Conservation (phyloP, 2,797 vertebrate genomes). For the Sylvilagus floridanus region DNA sequence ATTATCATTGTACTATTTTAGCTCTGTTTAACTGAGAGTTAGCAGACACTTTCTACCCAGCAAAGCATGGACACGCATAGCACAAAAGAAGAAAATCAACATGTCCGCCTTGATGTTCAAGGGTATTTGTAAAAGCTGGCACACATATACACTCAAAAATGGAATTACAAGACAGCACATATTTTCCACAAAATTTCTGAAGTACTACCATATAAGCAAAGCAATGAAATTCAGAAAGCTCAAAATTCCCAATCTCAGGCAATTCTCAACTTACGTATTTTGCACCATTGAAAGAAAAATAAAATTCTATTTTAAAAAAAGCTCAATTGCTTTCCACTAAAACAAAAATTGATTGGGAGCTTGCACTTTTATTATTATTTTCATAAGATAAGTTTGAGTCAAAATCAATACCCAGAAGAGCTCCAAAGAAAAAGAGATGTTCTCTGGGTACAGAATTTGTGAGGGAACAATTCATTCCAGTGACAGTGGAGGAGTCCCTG, state of each 20-base stretch:
- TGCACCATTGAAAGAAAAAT: background rate
- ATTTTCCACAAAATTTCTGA: too few species aligned
- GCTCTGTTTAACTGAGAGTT: background rate
- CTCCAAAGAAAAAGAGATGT: conserved; percentile 60
- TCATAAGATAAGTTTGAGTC: conserved; percentile 62
- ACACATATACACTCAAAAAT: too few species aligned
- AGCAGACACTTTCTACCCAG: background rate
- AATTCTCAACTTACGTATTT: conserved; percentile 44
- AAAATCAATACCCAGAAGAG: conserved; percentile 74
- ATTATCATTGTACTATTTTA: background rate
- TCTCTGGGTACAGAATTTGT: conserved; percentile 4
- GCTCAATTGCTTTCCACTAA: conserved; percentile 59
- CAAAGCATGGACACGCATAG: background rate
- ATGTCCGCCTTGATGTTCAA: background rate
- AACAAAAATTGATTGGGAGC: conserved; percentile 66
- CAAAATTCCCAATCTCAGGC: background rate
- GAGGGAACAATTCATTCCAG: conserved; percentile 51
- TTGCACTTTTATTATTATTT: conserved; percentile 60
- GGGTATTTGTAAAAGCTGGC: too few species aligned
- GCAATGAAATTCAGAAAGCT: background rate
- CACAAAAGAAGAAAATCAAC: background rate
- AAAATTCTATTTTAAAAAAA: conserved; percentile 58
- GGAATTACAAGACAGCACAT: too few species aligned
- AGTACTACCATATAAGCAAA: background rate
- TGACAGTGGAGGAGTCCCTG: background rate